A percentile compares a stretch with the other conserved stretches of the same genome.
phyloP scores from a whole-genome alignment of 1,140 invertebrate genomes.

The Vanessa atalanta region DNA sequence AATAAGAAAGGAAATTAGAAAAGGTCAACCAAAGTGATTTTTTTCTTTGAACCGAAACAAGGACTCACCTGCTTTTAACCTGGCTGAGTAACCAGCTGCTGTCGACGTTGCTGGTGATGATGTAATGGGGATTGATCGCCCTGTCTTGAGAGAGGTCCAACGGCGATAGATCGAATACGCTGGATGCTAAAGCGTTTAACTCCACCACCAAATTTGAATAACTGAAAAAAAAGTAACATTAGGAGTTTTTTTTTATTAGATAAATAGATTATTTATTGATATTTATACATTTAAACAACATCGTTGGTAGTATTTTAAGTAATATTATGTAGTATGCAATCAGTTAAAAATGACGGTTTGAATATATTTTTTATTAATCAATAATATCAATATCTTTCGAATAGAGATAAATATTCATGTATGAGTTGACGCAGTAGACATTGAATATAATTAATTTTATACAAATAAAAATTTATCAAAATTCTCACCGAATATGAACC shows the following conservation, averaged over 20 bases:
- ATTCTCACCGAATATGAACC: conserved; percentile 65
- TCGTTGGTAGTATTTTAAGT: no score
- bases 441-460: background rate
- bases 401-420: no score
- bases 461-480: background rate
- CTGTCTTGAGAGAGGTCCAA: conserved; percentile 69
- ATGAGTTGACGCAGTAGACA: no score
- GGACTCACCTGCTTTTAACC: conserved; percentile 65
- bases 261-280: background rate
- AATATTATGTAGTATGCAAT: no score
- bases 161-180: conserved; percentile 72
- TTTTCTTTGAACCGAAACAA: background rate
- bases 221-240: conserved; percentile 42
- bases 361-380: no score
- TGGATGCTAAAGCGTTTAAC: conserved; percentile 64
- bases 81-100: conserved; percentile 67
- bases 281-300: background rate
- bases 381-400: no score
- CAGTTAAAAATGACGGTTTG: no score
- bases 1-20: no score
- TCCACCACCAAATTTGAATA: conserved; percentile 64
- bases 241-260: background rate
- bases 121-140: conserved; percentile 69
- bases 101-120: conserved; percentile 67
- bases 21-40: background rate